Evolutionary conservation across 64 coral and sea anemone species (phyloP), one percentile per base, ranked within the genome.

Genomic region (Orbicella faveolata): DNA sequence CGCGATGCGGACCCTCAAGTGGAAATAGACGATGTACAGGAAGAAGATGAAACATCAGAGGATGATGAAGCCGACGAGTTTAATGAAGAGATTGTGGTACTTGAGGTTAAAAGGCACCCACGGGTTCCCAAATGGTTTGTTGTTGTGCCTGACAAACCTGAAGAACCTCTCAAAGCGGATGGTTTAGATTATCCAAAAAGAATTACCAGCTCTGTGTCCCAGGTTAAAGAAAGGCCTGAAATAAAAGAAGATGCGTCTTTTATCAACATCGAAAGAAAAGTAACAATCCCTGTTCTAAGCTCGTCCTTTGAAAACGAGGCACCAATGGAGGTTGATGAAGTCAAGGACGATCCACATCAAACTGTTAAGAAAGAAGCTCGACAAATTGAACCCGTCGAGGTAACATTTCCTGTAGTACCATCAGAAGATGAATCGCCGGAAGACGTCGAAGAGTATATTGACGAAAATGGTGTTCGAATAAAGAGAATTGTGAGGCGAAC

Each of bases 401-500:
- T 77, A 3, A 13, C 35, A 4, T 39, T 76, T 6, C 62, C 79
- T 61, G n/a, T 63, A 37, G 36, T 18, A 1, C 34, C 14, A 51
- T 19, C 35, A 76, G 13, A 39, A 78, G 75, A 44, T 41, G 34
- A 41, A 3, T 44, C 75, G 14, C 41, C 76, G 21, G 52, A 78
- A 33, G 84, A 87, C 67, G 30, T 51, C 19, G 34, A 59, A 23
- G n/a, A 41, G 14, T 26, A 33, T 34, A 48, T 84, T 86, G 86
- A 95, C 89, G 78, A 88, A 13, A 53, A 84, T 61, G 94, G 94
- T 67, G 66, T 83, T n/a, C 84, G 63, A 36, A 63, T 95, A 0
- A 92, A 33, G 30, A 53, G 90, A 63, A 73, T 95, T 30, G 51
- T 86, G 0, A 77, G 85, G 16, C 84, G 86, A 14, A 59, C 55